These are phyloP conservation scores for Cinclus mexicanus DNA, from an alignment of 2,113 vertebrate genomes.

Conservation along the genomic window DNA sequence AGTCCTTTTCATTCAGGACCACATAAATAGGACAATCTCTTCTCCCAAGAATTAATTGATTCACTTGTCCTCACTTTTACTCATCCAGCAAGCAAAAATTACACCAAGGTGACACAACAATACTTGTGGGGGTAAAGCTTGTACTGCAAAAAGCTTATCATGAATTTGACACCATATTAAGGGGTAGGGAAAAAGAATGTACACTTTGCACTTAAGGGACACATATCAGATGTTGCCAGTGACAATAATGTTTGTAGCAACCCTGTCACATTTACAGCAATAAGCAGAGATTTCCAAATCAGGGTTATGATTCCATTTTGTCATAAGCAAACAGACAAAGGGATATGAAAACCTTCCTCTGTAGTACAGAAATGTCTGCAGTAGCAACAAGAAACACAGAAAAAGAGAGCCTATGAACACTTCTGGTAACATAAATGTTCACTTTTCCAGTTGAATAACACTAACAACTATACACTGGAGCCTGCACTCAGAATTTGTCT, in stretches of 20 bases:
- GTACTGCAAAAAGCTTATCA: not conserved
- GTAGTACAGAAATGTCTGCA: not conserved
- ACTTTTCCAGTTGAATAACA: not conserved
- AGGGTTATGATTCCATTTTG: not conserved
- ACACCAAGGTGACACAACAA: not conserved
- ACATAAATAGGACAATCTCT: not conserved
- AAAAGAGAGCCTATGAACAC: not conserved
- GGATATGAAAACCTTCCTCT: not conserved
- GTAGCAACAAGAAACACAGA: not conserved
- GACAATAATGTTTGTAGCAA: not conserved
- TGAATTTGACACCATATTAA: not conserved
- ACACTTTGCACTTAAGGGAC: not conserved
- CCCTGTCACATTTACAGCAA: not conserved
- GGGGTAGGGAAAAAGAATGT: not conserved
- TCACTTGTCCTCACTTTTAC: not conserved
- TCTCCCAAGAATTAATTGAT: not conserved
- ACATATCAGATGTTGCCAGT: not conserved
- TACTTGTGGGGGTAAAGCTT: not conserved
- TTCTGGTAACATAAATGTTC: not conserved
- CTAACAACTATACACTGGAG: not conserved
- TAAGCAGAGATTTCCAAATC: not conserved
- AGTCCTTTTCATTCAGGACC: not conserved
- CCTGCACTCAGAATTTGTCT: not conserved
- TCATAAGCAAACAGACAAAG: not conserved
- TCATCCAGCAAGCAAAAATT: not conserved